Evolutionary conservation across 1,140 invertebrate species (phyloP).

Genomic region (Apis florea): DNA sequence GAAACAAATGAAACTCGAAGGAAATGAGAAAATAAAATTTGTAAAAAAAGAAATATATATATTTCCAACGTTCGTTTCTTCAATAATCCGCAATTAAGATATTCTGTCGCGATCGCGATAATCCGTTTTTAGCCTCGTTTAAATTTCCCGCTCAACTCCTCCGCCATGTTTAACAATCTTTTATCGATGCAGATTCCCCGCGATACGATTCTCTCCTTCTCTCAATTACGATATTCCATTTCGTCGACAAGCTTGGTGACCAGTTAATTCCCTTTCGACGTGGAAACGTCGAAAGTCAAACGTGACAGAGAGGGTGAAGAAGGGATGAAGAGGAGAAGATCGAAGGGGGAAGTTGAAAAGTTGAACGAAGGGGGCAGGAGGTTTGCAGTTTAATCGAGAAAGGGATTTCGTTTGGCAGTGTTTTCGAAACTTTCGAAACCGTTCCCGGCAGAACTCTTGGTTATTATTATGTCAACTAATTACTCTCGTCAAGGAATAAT

Average conservation of each 20-base stretch:
- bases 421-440: neutral
- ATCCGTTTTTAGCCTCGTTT: neutral
- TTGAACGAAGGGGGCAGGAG: neutral
- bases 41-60: neutral
- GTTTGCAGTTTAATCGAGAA: neutral
- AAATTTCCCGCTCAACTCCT: neutral
- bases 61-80: neutral
- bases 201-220: neutral
- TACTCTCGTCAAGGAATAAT: neutral
- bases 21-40: neutral
- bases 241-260: neutral
- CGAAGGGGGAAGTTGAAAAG: neutral
- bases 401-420: neutral
- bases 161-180: neutral
- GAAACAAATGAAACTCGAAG: neutral
- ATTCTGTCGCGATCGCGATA: neutral
- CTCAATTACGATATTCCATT: neutral
- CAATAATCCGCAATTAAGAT: neutral
- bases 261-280: neutral
- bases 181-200: slow-evolving; percentile 2
- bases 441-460: too few species aligned
- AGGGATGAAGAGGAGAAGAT: neutral
- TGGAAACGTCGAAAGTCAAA: neutral
- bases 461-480: slow-evolving; percentile 10
- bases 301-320: neutral